Percentiles rank a stretch among this genome's conserved stretches.
Evolutionary conservation across 2,888 invertebrate genomes (phyloP).

Genomic region (Graphium colonna): DNA sequence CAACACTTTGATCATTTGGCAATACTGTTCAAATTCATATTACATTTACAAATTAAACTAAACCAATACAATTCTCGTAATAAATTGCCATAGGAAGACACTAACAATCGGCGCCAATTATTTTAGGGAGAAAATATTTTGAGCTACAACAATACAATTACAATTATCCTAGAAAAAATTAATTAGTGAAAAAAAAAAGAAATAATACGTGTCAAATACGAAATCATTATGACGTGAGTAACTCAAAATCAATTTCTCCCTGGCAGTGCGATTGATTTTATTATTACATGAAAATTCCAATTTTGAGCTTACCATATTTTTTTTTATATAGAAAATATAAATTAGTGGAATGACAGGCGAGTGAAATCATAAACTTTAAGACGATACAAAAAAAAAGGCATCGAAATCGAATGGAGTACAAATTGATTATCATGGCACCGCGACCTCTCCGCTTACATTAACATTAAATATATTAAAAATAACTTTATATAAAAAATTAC

Average conservation of each 20-base stretch:
- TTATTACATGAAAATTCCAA: neutral
- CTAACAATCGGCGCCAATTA: constrained; percentile 41
- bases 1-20: constrained; percentile 76
- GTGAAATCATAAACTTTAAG: constrained; percentile 10
- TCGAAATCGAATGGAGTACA: constrained; percentile 55
- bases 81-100: constrained; percentile 65
- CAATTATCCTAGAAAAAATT: constrained; percentile 26
- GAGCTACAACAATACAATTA: constrained; percentile 24
- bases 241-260: constrained; percentile 11
- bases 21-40: constrained; percentile 67
- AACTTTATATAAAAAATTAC: constrained; percentile 68
- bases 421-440: constrained; percentile 75
- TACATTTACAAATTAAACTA: constrained; percentile 48
- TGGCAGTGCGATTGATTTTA: constrained; percentile 15
- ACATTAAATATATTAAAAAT: constrained; percentile 66
- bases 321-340: neutral
- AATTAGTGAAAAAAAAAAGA: neutral
- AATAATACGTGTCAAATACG: constrained; percentile 3
- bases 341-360: constrained; percentile 20
- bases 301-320: neutral
- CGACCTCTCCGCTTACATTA: constrained; percentile 66
- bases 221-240: neutral
- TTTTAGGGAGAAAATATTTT: constrained; percentile 25
- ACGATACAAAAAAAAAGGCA: constrained; percentile 26
- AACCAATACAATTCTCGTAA: constrained; percentile 53